Evolutionary conservation across 1,140 invertebrate genomes (phyloP), one percentile per base, ranked within the genome.

Genomic region (Tetramorium alpestre): DNA sequence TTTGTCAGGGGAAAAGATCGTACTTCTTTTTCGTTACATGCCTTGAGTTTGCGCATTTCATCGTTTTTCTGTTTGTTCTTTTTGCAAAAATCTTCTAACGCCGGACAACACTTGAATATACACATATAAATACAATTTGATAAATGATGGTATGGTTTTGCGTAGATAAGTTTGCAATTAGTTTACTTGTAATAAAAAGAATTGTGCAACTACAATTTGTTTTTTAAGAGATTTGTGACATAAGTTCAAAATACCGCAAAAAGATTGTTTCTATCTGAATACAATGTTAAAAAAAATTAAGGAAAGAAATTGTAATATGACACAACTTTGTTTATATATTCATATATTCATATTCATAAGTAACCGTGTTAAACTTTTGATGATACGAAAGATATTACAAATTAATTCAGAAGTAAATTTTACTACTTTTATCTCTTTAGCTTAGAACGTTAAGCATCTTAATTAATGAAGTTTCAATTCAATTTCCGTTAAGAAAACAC

Each of bases 401-500:
- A 70, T 70, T 81, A 54, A 67, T 67, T 56, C 10, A 28, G 18
- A 70, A 81, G 51, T 44, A 70, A 70, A 81, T 70, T 81, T n/a
- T 8, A 69, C 10, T 44, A 70, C 22, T 47, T 70, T 22, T 75
- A 25, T 25, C 38, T 56, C 18, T 28, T 25, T 38, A 64, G 28
- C 18, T 78, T 78, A 28, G 11, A 70, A 81, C 0, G 51, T 81
- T 56, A 58, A 70, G 38, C n/a, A 70, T 44, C 16, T 70, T 81
- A 56, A 56, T 70, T 81, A 81, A 81, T 81, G n/a, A 81, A 70
- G 49, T 70, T 81, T 69, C 44, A 33, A 78, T 78, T 44, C 22
- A 81, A 47, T 81, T 81, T 70, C 22, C 18, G n/a, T 58, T 70
- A 81, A 44, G 22, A 81, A 70, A 81, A 70, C 16, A 70, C 38